These are phyloP conservation scores for Bombus fervidus DNA, from an alignment of 1,140 invertebrate genomes.

Conservation along the genomic window DNA sequence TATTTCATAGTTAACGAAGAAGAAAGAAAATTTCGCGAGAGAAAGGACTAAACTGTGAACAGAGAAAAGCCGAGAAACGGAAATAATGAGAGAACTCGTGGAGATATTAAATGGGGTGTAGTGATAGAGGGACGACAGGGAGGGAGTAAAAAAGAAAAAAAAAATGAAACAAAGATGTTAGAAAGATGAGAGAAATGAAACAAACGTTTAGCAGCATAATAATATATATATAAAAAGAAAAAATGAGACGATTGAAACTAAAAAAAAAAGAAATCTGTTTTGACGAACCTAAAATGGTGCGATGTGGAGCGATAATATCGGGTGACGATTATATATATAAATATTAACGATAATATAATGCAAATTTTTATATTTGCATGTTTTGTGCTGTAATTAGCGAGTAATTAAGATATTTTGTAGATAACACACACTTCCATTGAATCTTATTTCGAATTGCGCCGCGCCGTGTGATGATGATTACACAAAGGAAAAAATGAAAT, in stretches of 20 bases:
- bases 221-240: slow-evolving; percentile 63
- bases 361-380: slow-evolving; percentile 82
- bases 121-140: slow-evolving; percentile 1
- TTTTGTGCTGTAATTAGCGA: slow-evolving; percentile 82
- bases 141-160: neutral
- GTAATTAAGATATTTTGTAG: slow-evolving; percentile 83
- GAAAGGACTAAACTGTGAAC: slow-evolving; percentile 23
- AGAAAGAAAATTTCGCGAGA: slow-evolving; percentile 25
- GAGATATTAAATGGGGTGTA: slow-evolving; percentile 18
- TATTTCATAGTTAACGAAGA: slow-evolving; percentile 76
- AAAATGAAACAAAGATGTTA: neutral
- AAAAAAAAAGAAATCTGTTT: slow-evolving; percentile 58
- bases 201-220: slow-evolving; percentile 72
- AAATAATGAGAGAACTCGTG: slow-evolving; percentile 10
- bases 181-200: slow-evolving; percentile 20
- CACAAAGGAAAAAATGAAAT: slow-evolving; percentile 28
- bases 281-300: slow-evolving; percentile 71
- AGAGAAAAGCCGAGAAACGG: neutral
- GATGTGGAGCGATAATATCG: slow-evolving; percentile 72
- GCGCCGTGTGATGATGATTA: slow-evolving; percentile 53
- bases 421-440: slow-evolving; percentile 79
- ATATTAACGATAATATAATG: slow-evolving; percentile 80
- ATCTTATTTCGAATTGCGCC: slow-evolving; percentile 74
- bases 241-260: slow-evolving; percentile 16
- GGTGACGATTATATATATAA: slow-evolving; percentile 79